phyloP scores from a whole-genome alignment of 2,888 invertebrate species.

The Leucania comma region DNA sequence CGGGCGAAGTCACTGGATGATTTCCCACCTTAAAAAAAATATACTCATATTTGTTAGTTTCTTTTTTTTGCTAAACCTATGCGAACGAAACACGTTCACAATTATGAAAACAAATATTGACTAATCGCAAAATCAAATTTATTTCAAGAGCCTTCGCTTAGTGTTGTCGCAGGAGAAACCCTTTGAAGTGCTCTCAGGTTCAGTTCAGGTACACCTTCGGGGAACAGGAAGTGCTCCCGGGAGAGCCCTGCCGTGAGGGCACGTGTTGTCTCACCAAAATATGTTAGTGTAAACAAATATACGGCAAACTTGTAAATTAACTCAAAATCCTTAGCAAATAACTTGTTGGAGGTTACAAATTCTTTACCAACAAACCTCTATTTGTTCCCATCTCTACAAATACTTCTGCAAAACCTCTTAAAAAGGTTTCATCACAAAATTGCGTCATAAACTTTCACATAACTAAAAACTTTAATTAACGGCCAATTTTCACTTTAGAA shows the following conservation, averaged over 20 bases:
- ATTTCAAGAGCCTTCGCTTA: slow-evolving; percentile 17
- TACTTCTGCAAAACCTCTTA: slow-evolving; percentile 11
- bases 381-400: slow-evolving; percentile 12
- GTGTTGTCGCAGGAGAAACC: slow-evolving; percentile 25
- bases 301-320: slow-evolving; percentile 15
- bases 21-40: too few species aligned
- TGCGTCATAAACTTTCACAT: slow-evolving; percentile 8
- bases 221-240: neutral
- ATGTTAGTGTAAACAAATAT: slow-evolving; percentile 17
- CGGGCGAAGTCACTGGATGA: too few species aligned
- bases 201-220: slow-evolving; percentile 24
- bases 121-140: slow-evolving; percentile 36
- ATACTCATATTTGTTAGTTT: too few species aligned
- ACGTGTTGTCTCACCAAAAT: slow-evolving; percentile 9
- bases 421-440: slow-evolving; percentile 14
- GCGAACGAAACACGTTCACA: neutral
- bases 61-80: neutral
- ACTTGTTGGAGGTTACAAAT: neutral
- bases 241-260: neutral
- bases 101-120: slow-evolving; percentile 20
- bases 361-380: neutral
- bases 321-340: neutral
- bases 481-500: slow-evolving; percentile 14
- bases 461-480: slow-evolving; percentile 37
- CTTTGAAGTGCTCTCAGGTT: slow-evolving; percentile 36